Conservation (phyloP, 2,797 vertebrate species). For the Pristis pectinata region DNA sequence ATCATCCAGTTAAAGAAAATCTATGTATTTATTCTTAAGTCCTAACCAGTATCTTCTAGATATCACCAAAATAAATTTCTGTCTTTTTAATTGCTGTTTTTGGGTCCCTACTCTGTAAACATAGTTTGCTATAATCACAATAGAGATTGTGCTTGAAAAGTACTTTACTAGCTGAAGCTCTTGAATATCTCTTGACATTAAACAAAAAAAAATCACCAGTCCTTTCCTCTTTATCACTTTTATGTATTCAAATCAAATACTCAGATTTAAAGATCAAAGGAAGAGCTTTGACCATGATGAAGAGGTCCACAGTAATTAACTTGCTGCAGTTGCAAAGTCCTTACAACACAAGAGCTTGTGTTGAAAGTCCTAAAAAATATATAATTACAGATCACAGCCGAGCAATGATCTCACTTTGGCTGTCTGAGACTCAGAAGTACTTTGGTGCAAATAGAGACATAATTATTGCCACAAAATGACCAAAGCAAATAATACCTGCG, state of each 20-base stretch:
- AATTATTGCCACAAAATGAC: conserved; percentile 7
- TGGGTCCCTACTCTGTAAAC: not conserved
- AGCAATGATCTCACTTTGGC: not conserved
- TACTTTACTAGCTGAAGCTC: not conserved
- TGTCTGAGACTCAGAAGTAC: not conserved
- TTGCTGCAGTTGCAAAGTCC: not conserved
- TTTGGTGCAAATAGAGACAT: not conserved
- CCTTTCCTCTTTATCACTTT: not conserved
- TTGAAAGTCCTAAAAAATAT: conserved; percentile 8
- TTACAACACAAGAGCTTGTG: not conserved
- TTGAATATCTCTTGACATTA: not conserved
- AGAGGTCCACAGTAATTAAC: not conserved
- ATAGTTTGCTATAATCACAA: not conserved
- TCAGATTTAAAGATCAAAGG: not conserved
- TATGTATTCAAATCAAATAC: not conserved
- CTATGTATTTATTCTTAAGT: too few species aligned
- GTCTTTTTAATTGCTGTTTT: not conserved
- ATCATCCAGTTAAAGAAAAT: not conserved
- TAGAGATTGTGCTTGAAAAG: not conserved
- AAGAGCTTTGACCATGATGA: not conserved
- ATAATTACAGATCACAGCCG: not conserved
- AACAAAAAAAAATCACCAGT: not conserved
- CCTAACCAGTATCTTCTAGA: not conserved
- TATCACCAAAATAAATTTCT: not conserved
- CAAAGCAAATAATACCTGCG: conserved; percentile 10